Conservation (phyloP, 2,797 vertebrate genomes). For the Gallinago stenura region DNA sequence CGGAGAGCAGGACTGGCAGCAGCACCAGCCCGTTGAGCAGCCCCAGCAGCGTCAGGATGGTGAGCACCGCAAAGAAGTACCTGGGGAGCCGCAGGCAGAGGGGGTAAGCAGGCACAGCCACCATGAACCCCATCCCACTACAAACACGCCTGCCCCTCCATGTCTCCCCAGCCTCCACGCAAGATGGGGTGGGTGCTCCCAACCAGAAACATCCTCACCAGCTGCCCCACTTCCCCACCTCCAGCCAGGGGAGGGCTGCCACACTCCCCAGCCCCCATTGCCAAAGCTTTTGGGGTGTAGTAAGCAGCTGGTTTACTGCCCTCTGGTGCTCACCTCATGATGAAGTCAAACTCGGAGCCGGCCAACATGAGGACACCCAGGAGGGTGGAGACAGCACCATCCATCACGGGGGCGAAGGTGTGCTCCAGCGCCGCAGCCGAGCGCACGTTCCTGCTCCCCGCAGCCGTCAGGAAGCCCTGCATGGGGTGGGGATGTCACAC, state of each 20-base stretch:
- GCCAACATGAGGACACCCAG: conserved; percentile 97
- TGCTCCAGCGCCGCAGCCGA: conserved; percentile 89
- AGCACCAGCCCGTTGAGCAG: conserved; percentile 94
- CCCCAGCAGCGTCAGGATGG: conserved; percentile 92
- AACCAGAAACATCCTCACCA: background rate
- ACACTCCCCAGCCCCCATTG: background rate
- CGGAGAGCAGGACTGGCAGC: conserved; percentile 92
- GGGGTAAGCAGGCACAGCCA: background rate
- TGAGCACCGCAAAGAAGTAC: conserved; percentile 96
- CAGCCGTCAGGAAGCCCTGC: conserved; percentile 94
- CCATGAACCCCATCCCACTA: background rate
- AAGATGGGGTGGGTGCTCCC: background rate
- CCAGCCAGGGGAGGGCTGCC: background rate
- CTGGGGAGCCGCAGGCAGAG: conserved; percentile 65
- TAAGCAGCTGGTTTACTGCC: background rate
- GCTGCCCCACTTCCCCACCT: background rate
- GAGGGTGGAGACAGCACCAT: conserved; percentile 94
- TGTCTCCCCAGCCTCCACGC: background rate
- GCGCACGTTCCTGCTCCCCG: conserved; percentile 90
- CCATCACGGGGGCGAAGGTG: conserved; percentile 96
- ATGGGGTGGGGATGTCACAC: background rate
- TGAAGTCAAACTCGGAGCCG: conserved; percentile 97
- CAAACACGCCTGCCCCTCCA: background rate
- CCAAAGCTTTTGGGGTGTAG: background rate
- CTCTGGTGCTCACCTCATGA: conserved; percentile 86